Evolutionary conservation across 1,140 invertebrate genomes (phyloP).

Genomic region (Laupala kohalensis): DNA sequence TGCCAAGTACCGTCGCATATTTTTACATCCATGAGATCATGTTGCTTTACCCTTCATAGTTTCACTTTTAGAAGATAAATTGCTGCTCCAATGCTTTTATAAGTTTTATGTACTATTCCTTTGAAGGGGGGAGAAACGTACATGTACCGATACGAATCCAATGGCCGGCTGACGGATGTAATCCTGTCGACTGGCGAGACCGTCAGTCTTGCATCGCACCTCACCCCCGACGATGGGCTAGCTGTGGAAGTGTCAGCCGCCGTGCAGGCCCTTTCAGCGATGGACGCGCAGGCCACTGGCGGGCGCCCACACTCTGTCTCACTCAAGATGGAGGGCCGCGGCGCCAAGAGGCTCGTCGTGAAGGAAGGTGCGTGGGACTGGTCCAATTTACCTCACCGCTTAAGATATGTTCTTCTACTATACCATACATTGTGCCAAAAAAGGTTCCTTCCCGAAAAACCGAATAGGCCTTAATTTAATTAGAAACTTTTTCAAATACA

Average conservation of each 20-base stretch:
- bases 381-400: too few species aligned
- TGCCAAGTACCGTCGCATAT: too few species aligned
- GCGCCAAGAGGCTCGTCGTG: conserved; percentile 22
- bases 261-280: conserved; percentile 17
- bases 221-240: conserved; percentile 59
- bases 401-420: too few species aligned
- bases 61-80: too few species aligned
- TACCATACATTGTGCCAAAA: too few species aligned
- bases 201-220: conserved; percentile 57
- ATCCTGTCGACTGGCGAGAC: conserved; percentile 83
- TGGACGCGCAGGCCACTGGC: conserved; percentile 14
- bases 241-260: conserved; percentile 46
- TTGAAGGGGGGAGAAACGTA: conserved; percentile 68
- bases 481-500: too few species aligned
- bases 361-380: too few species aligned
- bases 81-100: too few species aligned
- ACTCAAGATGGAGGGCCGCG: conserved; percentile 23
- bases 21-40: too few species aligned
- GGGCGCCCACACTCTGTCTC: conserved; percentile 11
- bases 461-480: too few species aligned
- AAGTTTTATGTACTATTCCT: conserved; percentile 15
- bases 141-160: conserved; percentile 77
- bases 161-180: conserved; percentile 69
- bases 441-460: too few species aligned
- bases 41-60: too few species aligned